Evolutionary conservation across 2,888 invertebrate species (phyloP), one percentile per base, ranked within the genome.

Genomic region (Syritta pipiens): DNA sequence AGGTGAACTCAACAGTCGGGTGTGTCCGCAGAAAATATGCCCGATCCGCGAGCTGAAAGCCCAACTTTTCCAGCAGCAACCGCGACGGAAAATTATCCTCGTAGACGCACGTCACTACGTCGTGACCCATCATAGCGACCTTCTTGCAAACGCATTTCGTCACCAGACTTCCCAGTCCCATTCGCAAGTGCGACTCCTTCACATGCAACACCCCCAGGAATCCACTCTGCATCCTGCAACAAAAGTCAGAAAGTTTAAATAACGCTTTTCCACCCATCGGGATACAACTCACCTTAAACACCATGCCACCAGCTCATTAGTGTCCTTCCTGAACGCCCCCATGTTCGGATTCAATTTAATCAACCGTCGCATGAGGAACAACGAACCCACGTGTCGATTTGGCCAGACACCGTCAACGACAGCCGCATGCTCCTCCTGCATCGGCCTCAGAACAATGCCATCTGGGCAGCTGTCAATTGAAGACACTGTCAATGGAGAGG

Each of bases 371-470:
- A 83, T 44, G 37, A 82, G 69, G 35, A 81, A 82, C 10, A 68
- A 24, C 6, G 83, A 82, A 12, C 81, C 82, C 40, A 76, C 42
- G 35, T 82, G 82, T 14, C 53, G 44, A 63, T 82, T 81, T 12
- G 82, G 82, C 83, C 83, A 83, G 32, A 81, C 40, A 28, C 77
- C 63, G 67, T 83, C 68, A 3, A 77, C 65, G n/a, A 72, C 65
- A 5, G 49, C 53, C 0, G 81, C 82, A 63, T 83, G 55, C 14
- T 71, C 55, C 26, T 69, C 69, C n/a, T 24, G 48, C 48, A 83
- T 37, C 14, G 72, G 55, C 48, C 57, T 76, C 9, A 82, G 28
- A 30, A 46, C 59, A 26, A 83, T 63, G 19, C 59, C 67, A 35
- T 76, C 60, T 6, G 81, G 81, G 26, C 63, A 42, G 24, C 81